Evolutionary conservation across 2,797 vertebrate genomes (phyloP), one percentile per base, ranked within the genome.

Genomic region (Brachyalestes nurse): DNA sequence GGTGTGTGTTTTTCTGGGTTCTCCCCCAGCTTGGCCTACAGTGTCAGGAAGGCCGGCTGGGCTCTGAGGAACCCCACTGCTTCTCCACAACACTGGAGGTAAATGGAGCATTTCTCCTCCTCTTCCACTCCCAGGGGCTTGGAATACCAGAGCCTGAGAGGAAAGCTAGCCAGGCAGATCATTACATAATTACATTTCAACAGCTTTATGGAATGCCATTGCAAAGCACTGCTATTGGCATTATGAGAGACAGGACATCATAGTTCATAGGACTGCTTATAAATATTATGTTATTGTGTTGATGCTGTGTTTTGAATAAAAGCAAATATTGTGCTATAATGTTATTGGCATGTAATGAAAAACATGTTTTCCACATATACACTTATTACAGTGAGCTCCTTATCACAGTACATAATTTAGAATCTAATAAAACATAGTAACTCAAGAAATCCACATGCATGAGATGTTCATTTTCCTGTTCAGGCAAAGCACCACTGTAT

Each of bases 1-100:
- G 80, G 60, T 84, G 85, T 83, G 81, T 89, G 77, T 91, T 90
- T 90, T 89, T 87, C 72, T 84, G 75, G 78, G 49, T 79, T 81
- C 45, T 75, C 64, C 74, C 72, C 77, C 75, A 40, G 73, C 69
- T 76, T 67, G 66, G 79, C 71, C 72, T 79, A 86, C 53, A 72
- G 81, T 77, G 64, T 76, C 70, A 79, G 82, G 57, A 84, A 85
- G 84, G 79, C 84, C 78, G 57, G 60, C 81, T 82, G 69, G 1
- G 53, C 77, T 87, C 77, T 83, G 81, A 72, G 79, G 82, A 49
- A 75, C 83, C 79, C 80, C 49, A 38, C 73, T 76, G 79, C 25
- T 42, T 19, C 45, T 75, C 72, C 55, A 61, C 25, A 23, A 53
- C 53, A 66, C 79, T 75, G 78, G 53, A 61, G 84, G 86, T 84